These are phyloP conservation scores for Leptopilina drosophilae DNA, from an alignment of 2,888 invertebrate species.

Conservation along the genomic window DNA sequence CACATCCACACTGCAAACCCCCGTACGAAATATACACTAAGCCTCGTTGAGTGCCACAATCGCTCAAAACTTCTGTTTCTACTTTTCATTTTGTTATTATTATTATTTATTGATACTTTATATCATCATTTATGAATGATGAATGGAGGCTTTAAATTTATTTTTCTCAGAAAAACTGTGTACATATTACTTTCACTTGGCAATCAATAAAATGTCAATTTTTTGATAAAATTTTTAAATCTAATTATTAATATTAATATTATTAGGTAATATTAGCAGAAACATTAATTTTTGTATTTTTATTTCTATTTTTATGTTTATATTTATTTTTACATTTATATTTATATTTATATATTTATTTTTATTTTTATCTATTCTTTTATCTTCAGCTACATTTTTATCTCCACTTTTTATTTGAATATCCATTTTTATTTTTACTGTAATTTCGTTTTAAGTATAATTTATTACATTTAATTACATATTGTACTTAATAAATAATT, in stretches of 20 bases:
- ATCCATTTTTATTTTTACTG: no score
- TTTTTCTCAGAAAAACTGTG: not conserved
- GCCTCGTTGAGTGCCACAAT: constrained; percentile 22
- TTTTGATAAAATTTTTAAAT: not conserved
- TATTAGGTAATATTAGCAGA: not conserved
- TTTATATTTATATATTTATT: no score
- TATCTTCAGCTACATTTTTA: no score
- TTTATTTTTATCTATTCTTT: no score
- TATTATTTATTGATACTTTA: not conserved
- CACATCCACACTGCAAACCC: not conserved
- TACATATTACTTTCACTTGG: no score
- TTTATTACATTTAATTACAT: no score
- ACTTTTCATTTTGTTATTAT: not conserved
- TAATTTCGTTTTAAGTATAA: no score
- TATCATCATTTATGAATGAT: not conserved
- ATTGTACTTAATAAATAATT: no score
- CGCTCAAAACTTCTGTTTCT: constrained; percentile 15
- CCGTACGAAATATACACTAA: not conserved
- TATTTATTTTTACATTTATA: no score
- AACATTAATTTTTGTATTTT: not conserved
- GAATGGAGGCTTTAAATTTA: not conserved
- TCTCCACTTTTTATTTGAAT: no score
- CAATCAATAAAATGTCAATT: not conserved
- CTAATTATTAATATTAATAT: not conserved
- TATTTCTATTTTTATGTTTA: no score